Percentiles rank a stretch among this genome's conserved stretches.
Evolutionary conservation across 2,113 vertebrate species (phyloP).

Genomic region (Nyctibius bracteatus): DNA sequence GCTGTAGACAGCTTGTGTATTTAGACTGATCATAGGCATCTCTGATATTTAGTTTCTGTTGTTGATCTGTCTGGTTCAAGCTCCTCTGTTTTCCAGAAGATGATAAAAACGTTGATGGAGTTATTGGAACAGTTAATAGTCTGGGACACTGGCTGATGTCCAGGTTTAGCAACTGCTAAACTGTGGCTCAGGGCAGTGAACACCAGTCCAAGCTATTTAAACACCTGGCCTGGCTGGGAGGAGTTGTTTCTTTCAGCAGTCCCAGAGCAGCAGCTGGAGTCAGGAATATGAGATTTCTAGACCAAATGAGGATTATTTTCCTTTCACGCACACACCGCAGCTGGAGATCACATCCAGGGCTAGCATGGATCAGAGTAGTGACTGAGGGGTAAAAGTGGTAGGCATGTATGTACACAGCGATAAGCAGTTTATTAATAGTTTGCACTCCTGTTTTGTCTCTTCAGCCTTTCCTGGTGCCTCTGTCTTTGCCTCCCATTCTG

Average conservation of each 20-base stretch:
- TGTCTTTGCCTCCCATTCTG: background rate
- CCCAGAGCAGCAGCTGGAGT: background rate
- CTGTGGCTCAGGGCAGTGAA: background rate
- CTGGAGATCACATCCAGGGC: background rate
- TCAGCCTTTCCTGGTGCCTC: background rate
- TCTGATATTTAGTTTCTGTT: background rate
- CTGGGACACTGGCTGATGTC: background rate
- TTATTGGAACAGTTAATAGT: background rate
- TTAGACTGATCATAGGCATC: background rate
- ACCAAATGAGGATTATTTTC: background rate
- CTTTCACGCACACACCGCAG: background rate
- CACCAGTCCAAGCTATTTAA: background rate
- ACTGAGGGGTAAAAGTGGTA: background rate
- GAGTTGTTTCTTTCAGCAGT: background rate
- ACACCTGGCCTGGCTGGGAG: conserved; percentile 3
- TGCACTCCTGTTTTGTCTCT: background rate
- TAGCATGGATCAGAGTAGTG: background rate
- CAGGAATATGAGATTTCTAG: background rate
- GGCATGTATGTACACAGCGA: background rate
- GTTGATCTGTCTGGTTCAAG: background rate
- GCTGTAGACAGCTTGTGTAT: background rate
- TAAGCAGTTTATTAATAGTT: background rate
- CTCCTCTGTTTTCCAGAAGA: background rate
- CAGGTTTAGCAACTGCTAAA: background rate
- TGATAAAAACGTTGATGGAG: background rate